Evolutionary conservation across 1,140 invertebrate species (phyloP), one percentile per base, ranked within the genome.

Genomic region (Drosophila murphyi): DNA sequence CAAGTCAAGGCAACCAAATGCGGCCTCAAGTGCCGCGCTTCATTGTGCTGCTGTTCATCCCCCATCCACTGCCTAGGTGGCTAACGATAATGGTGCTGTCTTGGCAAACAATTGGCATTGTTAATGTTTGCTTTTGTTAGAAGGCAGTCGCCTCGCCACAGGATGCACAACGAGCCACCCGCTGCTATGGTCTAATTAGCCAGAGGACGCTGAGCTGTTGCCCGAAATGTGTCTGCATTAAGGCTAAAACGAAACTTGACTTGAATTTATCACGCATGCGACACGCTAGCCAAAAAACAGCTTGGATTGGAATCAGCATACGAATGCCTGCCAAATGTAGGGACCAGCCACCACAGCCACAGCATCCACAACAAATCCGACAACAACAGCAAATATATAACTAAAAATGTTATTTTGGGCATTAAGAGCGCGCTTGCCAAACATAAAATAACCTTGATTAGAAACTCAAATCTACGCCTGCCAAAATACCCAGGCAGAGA

Each of bases 371-470:
- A 41, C 51, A 34, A 64, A 54, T 55, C 43, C 31, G 41, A n/a
- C 60, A 12, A 61, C 54, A 47, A 61, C 35, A 61, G 28, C 54
- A 52, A 20, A 20, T 20, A 20, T 20, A 57, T 69, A 79, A 87
- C 85, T 83, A 80, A 89, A 87, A 88, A 89, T 88, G 83, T 87
- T 88, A 87, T 87, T 20, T 87, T 87, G 76, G 83, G 83, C 83
- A 87, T 88, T 87, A 88, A 76, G 35, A 43, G 68, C 72, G 72
- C 78, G 83, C 85, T 83, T 80, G 77, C 74, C 78, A 78, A 69
- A 89, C 85, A 88, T 88, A 88, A 88, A 88, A 88, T 85, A 80
- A 89, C 80, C 85, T 89, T 88, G 85, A 88, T 88, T 89, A 88
- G 85, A 88, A 89, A 89, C 83, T 75, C 76, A 82, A 87, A 86